Evolutionary conservation across 92 coral and sea anemone genomes (phyloP).

Genomic region (Bergia puertoricense): DNA sequence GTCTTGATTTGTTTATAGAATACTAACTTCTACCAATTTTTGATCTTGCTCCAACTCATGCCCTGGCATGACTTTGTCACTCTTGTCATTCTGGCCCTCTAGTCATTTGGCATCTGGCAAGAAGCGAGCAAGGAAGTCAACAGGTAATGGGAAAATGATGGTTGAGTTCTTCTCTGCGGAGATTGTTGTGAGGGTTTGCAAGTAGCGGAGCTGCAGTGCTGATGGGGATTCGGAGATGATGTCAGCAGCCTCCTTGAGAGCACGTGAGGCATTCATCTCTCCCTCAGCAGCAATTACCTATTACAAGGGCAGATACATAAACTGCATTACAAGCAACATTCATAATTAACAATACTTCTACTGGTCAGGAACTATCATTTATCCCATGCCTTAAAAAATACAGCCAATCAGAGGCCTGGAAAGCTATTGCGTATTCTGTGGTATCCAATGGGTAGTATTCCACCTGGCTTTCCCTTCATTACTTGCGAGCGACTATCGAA

Average conservation of each 20-base stretch:
- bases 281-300: constrained; percentile 97
- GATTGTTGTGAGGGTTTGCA: constrained; percentile 86
- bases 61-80: neutral
- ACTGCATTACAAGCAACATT: neutral
- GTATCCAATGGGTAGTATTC: too few species aligned
- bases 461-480: too few species aligned
- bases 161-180: constrained; percentile 96
- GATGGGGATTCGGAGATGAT: constrained; percentile 86
- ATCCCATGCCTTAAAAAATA: too few species aligned
- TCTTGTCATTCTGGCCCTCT: constrained; percentile 28
- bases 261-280: constrained; percentile 94
- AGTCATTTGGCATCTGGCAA: constrained; percentile 69
- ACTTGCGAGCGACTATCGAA: too few species aligned
- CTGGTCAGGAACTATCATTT: too few species aligned
- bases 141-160: constrained; percentile 89
- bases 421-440: too few species aligned
- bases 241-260: constrained; percentile 93
- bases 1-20: neutral
- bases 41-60: neutral
- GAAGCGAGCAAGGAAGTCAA: constrained; percentile 74
- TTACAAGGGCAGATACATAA: neutral
- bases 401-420: too few species aligned
- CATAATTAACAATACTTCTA: too few species aligned
- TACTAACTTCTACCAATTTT: neutral
- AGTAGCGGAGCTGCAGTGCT: constrained; percentile 91